Conservation (phyloP, 2,113 vertebrate genomes). For the Lepus americanus region DNA sequence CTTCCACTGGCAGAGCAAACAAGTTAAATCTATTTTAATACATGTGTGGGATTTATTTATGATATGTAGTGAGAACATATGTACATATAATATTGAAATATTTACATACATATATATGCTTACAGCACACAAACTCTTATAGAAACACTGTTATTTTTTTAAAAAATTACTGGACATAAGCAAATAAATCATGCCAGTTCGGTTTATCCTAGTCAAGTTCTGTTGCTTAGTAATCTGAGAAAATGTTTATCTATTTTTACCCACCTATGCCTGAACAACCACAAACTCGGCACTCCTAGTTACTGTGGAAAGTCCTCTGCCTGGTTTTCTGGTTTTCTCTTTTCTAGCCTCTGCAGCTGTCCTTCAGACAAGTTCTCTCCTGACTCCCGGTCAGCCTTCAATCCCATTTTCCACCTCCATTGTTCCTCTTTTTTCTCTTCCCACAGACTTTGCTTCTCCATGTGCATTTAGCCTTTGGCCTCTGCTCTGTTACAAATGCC, state of each 20-base stretch:
- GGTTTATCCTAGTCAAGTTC: background rate
- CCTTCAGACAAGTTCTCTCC: background rate
- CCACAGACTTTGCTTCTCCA: slow-evolving; percentile 25
- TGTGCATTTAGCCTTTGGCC: background rate
- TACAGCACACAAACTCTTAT: background rate
- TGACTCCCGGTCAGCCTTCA: background rate
- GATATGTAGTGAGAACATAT: no score
- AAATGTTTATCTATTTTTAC: slow-evolving; percentile 72
- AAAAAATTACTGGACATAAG: slow-evolving; percentile 6
- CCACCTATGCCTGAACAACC: slow-evolving; percentile 64
- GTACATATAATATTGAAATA: background rate
- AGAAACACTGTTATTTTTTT: background rate
- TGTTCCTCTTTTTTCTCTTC: background rate
- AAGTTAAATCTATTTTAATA: slow-evolving; percentile 25
- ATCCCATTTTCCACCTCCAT: background rate
- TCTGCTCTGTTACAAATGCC: slow-evolving; percentile 29
- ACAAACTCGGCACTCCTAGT: slow-evolving; percentile 12
- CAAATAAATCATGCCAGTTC: background rate
- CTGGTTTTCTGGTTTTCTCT: slow-evolving; percentile 4
- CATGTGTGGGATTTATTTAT: background rate
- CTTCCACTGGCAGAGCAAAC: slow-evolving; percentile 27
- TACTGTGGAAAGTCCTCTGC: slow-evolving; percentile 46
- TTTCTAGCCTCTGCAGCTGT: background rate
- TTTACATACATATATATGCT: background rate
- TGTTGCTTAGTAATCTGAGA: slow-evolving; percentile 60